A percentile compares a stretch with the other conserved stretches of the same genome.
Conservation (phyloP, 2,797 vertebrate genomes). For the Phrynocephalus guinanensis region DNA sequence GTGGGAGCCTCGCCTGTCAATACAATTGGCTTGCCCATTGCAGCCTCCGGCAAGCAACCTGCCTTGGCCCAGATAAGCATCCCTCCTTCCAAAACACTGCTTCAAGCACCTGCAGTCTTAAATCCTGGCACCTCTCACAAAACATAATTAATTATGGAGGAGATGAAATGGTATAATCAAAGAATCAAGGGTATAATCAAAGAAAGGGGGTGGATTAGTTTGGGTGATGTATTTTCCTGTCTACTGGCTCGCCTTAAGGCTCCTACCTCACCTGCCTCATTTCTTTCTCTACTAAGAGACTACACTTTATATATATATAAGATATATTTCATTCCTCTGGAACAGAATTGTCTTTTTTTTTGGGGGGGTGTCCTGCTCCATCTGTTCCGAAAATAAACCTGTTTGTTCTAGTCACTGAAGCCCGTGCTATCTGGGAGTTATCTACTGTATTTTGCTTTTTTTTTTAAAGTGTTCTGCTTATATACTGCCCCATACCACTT, state of each 20-base stretch:
- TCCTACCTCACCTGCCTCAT: not conserved
- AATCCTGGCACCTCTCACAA: not conserved
- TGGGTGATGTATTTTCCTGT: not conserved
- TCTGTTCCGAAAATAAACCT: slow-evolving; percentile 35
- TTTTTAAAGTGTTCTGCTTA: not conserved
- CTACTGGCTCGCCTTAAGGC: not conserved
- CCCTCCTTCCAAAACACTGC: not conserved
- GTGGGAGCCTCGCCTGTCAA: not conserved
- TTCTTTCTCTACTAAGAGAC: not conserved
- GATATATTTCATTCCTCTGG: slow-evolving; percentile 1
- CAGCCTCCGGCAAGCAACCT: not conserved
- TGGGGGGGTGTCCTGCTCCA: not conserved
- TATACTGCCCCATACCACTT: too few species aligned
- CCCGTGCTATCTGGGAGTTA: not conserved
- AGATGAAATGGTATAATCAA: not conserved
- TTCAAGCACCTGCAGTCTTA: not conserved
- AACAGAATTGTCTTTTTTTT: slow-evolving; percentile 4
- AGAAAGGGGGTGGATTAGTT: not conserved
- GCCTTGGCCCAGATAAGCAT: not conserved
- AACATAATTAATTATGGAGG: not conserved
- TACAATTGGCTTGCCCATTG: not conserved
- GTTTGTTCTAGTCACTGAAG: not conserved
- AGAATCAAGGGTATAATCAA: not conserved
- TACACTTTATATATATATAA: not conserved
- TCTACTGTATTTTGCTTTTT: not conserved